Base-by-base conservation (phyloP, 2,888 invertebrate genomes). In the Polietes domitor region DNA sequence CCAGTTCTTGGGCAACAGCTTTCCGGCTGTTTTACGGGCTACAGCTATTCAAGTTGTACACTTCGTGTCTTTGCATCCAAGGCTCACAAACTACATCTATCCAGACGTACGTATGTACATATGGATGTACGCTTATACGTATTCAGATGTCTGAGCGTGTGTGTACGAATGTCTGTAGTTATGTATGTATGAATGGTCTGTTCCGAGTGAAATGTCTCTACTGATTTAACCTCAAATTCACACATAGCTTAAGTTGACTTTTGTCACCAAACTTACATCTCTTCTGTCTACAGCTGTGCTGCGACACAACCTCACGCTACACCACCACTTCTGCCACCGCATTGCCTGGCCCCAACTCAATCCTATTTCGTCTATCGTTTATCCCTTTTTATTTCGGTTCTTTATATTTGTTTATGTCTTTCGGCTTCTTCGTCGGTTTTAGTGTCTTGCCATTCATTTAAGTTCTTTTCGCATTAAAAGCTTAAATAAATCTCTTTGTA, bases 151-250 rank as follows among this genome's bases (percentile, higher is more conserved):
- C 32, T 3, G 32, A 7, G 4, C 12, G 1, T 9, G 37, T 37
- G 47, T 47, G 47, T 47, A 47, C 32, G 32, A 32, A 32, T 47
- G 6, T 47, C 0, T 1, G 15, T n/a, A 47, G n/a, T 47, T 41
- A 41, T 41, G 70, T 10, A 19, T 85, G 85, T 85, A 85, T 87
- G 85, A 87, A 85, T 85, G 85, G 84, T 86, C 88, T 87, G 89
- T 88, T 88, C 87, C 88, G 87, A 87, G 87, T 89, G 86, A 87
- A 86, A 86, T 88, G 82, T 85, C 77, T 86, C 63, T 83, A 84
- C 85, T 82, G 61, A 82, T 85, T 87, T 86, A 87, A 86, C 85
- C 88, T 86, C 86, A 81, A 78, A 78, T 76, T 80, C 70, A 83
- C 82, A 78, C 77, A 78, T 61, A 75, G 73, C 61, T 79, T 82